Evolutionary conservation across 2,888 invertebrate species (phyloP).

Genomic region (Druceiella hillmani): DNA sequence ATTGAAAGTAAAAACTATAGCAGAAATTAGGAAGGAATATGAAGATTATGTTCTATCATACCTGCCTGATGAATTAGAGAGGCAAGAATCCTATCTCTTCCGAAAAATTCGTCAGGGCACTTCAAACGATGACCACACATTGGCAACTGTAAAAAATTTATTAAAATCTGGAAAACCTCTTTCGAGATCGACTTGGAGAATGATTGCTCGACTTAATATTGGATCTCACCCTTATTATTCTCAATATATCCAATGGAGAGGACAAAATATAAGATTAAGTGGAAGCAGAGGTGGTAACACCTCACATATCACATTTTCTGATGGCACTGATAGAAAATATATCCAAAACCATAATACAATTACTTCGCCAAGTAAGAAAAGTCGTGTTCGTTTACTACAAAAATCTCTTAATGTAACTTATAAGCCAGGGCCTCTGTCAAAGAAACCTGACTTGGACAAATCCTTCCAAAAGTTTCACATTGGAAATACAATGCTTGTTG

Average conservation of each 20-base stretch:
- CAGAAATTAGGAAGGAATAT: slow-evolving; percentile 35
- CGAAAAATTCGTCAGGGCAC: slow-evolving; percentile 37
- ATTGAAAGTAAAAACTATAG: slow-evolving; percentile 39
- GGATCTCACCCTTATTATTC: slow-evolving; percentile 29
- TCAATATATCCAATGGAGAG: slow-evolving; percentile 39
- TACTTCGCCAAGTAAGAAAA: slow-evolving; percentile 27
- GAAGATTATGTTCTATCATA: slow-evolving; percentile 36
- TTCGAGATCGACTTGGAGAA: slow-evolving; percentile 40
- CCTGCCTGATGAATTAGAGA: slow-evolving; percentile 33
- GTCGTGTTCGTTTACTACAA: slow-evolving; percentile 31
- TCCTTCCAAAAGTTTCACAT: slow-evolving; percentile 40
- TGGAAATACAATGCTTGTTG: slow-evolving; percentile 41
- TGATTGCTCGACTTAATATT: slow-evolving; percentile 42
- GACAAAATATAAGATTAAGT: slow-evolving; percentile 34
- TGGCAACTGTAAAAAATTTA: slow-evolving; percentile 32
- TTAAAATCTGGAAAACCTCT: slow-evolving; percentile 34
- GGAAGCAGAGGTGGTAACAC: slow-evolving; percentile 39
- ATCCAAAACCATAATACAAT: slow-evolving; percentile 4
- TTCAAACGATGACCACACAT: slow-evolving; percentile 33
- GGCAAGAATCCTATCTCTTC: slow-evolving; percentile 34
- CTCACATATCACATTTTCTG: slow-evolving; percentile 34
- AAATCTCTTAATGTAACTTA: slow-evolving; percentile 41
- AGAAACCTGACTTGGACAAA: slow-evolving; percentile 41
- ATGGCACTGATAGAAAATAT: slow-evolving; percentile 28
- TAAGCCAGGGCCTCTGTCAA: slow-evolving; percentile 52